Conservation (phyloP, 2,797 vertebrate species). For the Cephalopachus bancanus region DNA sequence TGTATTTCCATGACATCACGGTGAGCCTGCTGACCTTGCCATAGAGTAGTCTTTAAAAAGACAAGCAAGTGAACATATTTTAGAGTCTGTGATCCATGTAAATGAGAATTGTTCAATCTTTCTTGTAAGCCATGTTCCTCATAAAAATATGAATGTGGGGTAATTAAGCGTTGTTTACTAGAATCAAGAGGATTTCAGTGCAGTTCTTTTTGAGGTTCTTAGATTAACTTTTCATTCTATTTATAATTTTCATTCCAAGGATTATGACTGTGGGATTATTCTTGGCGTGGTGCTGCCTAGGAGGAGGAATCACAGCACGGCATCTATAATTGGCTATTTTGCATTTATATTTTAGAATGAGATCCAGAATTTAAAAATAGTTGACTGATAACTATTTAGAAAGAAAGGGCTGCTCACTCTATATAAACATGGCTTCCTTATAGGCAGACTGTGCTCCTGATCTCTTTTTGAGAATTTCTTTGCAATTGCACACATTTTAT, state of each 20-base stretch:
- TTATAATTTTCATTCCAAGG: not conserved
- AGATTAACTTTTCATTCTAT: not conserved
- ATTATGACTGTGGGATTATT: not conserved
- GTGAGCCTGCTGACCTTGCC: constrained; percentile 62
- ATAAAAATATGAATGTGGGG: not conserved
- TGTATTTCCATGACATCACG: constrained; percentile 94
- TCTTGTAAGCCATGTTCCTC: not conserved
- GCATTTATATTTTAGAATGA: not conserved
- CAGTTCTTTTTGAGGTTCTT: not conserved
- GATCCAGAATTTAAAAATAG: not conserved
- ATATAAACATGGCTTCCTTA: not conserved
- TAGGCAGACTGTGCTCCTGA: not conserved
- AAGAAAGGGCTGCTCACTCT: not conserved
- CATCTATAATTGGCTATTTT: not conserved
- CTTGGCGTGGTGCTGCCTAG: not conserved
- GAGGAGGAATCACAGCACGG: not conserved
- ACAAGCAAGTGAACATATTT: not conserved
- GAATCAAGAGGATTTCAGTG: not conserved
- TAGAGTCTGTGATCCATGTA: not conserved
- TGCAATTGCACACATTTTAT: not conserved
- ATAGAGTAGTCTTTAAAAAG: not conserved
- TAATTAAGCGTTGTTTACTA: not conserved
- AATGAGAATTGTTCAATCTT: not conserved
- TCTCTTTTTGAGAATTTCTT: not conserved
- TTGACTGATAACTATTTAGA: not conserved